Conservation (phyloP, 2,113 vertebrate species). For the Toxostoma redivivum region DNA sequence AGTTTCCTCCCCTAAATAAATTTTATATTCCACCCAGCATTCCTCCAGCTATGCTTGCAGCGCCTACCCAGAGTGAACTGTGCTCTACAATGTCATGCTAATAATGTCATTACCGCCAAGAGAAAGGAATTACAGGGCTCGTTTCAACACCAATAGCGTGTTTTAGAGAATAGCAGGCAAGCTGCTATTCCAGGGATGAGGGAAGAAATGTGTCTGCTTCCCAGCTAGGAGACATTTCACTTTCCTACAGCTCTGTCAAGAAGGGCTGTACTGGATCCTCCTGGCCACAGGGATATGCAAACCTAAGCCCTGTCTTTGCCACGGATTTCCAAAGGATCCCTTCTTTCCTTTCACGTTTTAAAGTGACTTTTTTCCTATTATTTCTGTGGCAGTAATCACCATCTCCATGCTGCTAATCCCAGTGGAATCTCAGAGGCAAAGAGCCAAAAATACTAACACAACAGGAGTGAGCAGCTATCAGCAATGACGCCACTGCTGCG, state of each 20-base stretch:
- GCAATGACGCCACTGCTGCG: neutral
- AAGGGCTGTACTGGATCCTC: neutral
- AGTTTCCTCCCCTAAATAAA: neutral
- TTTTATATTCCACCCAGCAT: neutral
- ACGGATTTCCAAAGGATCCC: neutral
- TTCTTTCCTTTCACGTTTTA: neutral
- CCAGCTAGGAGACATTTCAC: neutral
- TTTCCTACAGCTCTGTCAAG: neutral
- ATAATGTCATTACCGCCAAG: neutral
- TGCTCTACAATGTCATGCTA: neutral
- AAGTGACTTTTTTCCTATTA: conserved; percentile 2
- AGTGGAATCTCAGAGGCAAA: conserved; percentile 42
- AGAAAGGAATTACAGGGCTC: conserved; percentile 16
- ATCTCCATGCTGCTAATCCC: conserved; percentile 19
- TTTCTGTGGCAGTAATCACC: conserved; percentile 4
- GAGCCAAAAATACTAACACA: conserved; percentile 14
- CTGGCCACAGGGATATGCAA: neutral
- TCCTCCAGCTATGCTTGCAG: neutral
- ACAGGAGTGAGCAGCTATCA: neutral
- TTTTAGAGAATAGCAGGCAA: neutral
- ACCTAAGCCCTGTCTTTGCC: neutral
- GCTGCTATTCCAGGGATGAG: neutral
- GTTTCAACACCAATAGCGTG: neutral
- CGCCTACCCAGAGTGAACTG: neutral
- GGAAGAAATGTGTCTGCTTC: neutral